A percentile compares a stretch with the other conserved stretches of the same genome.
Conservation (phyloP, 2,888 invertebrate genomes). For the Phaedon cochleariae region DNA sequence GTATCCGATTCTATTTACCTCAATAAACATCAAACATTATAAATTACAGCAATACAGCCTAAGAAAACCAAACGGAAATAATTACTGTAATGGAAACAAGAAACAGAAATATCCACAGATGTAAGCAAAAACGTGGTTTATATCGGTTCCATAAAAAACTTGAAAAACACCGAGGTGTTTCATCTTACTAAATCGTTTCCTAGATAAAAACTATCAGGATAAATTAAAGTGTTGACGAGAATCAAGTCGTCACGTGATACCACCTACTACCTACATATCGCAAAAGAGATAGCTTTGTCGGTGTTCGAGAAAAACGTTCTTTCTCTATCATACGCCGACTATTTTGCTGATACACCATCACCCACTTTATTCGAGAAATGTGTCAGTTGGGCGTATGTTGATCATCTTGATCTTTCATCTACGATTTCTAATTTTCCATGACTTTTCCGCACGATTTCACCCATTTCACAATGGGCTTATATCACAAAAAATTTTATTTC, state of each 20-base stretch:
- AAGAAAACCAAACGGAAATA: background rate
- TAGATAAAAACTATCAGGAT: background rate
- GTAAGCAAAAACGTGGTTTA: background rate
- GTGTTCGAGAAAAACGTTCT: background rate
- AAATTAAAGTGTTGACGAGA: background rate
- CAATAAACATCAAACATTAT: background rate
- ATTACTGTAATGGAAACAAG: background rate
- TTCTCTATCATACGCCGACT: background rate
- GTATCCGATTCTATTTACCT: conserved; percentile 6
- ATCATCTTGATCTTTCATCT: background rate
- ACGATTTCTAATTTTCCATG: too few relatives aligned
- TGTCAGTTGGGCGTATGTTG: background rate
- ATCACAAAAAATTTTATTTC: too few relatives aligned
- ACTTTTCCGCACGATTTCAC: too few relatives aligned
- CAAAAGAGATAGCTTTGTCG: background rate
- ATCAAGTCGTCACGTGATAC: too few relatives aligned
- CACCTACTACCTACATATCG: background rate
- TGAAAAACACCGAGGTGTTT: background rate
- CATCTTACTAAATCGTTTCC: background rate
- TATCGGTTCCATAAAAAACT: background rate
- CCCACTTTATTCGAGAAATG: background rate
- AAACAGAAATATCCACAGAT: background rate
- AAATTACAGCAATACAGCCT: background rate
- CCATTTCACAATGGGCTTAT: too few relatives aligned
- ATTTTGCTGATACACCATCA: background rate